A percentile compares a stretch with the other conserved stretches of the same genome.
phyloP scores from a whole-genome alignment of 2,888 invertebrate species.

The Pollenia amentaria region DNA sequence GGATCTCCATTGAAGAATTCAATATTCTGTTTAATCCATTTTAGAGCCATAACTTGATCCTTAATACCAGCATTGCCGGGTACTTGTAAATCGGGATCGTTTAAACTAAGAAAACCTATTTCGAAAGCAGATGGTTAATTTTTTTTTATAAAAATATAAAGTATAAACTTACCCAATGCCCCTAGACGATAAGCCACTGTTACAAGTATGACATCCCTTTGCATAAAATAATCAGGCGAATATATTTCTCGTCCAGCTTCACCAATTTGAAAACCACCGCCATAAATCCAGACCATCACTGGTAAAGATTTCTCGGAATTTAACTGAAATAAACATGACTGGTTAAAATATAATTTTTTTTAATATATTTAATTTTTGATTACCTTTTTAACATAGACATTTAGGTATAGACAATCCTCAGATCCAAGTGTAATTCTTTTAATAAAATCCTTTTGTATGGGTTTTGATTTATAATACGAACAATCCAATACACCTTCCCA shows the following conservation, averaged over 20 bases:
- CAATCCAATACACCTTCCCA: constrained; percentile 85
- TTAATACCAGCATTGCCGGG: constrained; percentile 86
- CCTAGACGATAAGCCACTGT: constrained; percentile 85
- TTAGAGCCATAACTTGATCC: constrained; percentile 85
- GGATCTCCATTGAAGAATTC: constrained; percentile 85
- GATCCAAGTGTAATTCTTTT: constrained; percentile 82
- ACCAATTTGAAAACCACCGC: constrained; percentile 85
- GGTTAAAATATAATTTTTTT: neutral
- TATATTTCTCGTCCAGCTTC: constrained; percentile 83
- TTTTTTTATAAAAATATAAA: neutral
- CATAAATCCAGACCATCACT: constrained; percentile 85
- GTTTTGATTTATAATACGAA: constrained; percentile 79
- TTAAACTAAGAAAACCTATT: constrained; percentile 85
- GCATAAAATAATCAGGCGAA: constrained; percentile 85
- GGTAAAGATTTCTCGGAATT: constrained; percentile 77
- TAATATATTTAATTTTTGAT: neutral
- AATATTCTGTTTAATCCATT: constrained; percentile 85
- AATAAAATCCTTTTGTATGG: constrained; percentile 81
- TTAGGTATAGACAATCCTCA: constrained; percentile 86
- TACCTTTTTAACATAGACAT: constrained; percentile 83
- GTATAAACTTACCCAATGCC: constrained; percentile 81
- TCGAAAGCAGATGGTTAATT: neutral
- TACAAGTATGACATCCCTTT: constrained; percentile 84
- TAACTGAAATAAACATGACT: constrained; percentile 72
- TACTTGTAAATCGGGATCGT: constrained; percentile 84